Evolutionary conservation across 2,888 invertebrate species (phyloP).

Genomic region (Caenorhabditis zanzibari): DNA sequence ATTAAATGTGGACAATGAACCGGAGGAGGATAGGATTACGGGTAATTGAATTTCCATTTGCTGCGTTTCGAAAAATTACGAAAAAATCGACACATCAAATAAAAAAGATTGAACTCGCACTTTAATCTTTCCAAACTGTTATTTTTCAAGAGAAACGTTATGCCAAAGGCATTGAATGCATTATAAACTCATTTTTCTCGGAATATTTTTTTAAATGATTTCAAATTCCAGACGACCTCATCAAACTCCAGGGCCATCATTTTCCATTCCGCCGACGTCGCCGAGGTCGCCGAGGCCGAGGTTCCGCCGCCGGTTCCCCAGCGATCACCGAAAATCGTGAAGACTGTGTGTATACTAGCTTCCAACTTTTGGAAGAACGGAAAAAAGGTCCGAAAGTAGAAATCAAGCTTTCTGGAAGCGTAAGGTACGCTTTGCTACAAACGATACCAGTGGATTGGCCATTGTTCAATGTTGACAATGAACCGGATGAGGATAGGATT

Average conservation of each 20-base stretch:
- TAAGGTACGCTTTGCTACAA: too few relatives aligned
- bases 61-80: too few relatives aligned
- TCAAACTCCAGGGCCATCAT: constrained; percentile 12
- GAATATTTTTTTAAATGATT: too few relatives aligned
- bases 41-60: background rate
- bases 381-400: background rate
- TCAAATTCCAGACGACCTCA: constrained; percentile 10
- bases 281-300: too few relatives aligned
- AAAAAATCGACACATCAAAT: too few relatives aligned
- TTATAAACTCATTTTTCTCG: too few relatives aligned
- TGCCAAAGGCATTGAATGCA: too few relatives aligned
- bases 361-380: background rate
- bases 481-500: constrained; percentile 1
- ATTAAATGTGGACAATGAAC: constrained; percentile 4
- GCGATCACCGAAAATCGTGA: background rate
- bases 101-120: too few relatives aligned
- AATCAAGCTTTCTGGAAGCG: background rate
- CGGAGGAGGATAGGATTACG: constrained; percentile 15
- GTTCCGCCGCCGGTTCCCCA: too few relatives aligned
- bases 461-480: constrained; percentile 17
- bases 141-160: too few relatives aligned
- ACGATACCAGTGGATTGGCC: constrained; percentile 8
- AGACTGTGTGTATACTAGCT: background rate
- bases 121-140: too few relatives aligned
- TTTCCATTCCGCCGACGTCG: constrained; percentile 21